Conservation (phyloP, 2,888 invertebrate genomes). For the Coleophora deauratella region DNA sequence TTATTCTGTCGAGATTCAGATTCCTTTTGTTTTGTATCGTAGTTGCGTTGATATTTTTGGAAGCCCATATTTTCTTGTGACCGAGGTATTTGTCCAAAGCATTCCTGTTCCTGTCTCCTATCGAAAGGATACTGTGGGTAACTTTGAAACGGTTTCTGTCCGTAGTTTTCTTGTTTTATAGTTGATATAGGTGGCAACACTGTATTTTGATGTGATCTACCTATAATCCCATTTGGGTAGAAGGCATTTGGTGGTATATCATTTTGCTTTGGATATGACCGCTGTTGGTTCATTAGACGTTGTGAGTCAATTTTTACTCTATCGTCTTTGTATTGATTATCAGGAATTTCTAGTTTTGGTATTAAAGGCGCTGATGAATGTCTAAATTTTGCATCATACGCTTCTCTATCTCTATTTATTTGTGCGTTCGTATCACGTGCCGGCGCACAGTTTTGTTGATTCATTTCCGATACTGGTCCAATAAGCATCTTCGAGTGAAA, state of each 20-base stretch:
- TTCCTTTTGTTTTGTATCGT: conserved; percentile 8
- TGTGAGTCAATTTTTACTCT: conserved; percentile 45
- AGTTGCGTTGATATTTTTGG: conserved; percentile 54
- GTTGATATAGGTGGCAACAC: conserved; percentile 67
- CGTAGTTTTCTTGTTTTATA: conserved; percentile 65
- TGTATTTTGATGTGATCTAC: conserved; percentile 41
- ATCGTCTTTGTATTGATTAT: conserved; percentile 60
- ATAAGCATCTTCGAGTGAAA: conserved; percentile 72
- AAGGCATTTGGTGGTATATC: conserved; percentile 35
- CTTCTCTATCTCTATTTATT: conserved; percentile 57
- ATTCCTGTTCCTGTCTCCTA: conserved; percentile 39
- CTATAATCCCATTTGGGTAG: conserved; percentile 40
- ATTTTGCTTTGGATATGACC: conserved; percentile 36
- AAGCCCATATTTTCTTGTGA: conserved; percentile 55
- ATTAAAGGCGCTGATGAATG: conserved; percentile 58
- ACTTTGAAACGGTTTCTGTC: conserved; percentile 49
- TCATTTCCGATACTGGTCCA: conserved; percentile 70
- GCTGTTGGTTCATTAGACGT: conserved; percentile 32
- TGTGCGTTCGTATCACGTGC: conserved; percentile 55
- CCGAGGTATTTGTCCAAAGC: conserved; percentile 40
- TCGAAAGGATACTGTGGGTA: conserved; percentile 51
- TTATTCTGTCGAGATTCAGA: conserved; percentile 30
- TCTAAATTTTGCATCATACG: conserved; percentile 57
- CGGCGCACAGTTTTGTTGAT: conserved; percentile 57
- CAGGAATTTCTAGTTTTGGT: conserved; percentile 63